These are phyloP conservation scores for Gadopsis bispinosus DNA, from an alignment of 2,797 vertebrate species.

Conservation along the genomic window DNA sequence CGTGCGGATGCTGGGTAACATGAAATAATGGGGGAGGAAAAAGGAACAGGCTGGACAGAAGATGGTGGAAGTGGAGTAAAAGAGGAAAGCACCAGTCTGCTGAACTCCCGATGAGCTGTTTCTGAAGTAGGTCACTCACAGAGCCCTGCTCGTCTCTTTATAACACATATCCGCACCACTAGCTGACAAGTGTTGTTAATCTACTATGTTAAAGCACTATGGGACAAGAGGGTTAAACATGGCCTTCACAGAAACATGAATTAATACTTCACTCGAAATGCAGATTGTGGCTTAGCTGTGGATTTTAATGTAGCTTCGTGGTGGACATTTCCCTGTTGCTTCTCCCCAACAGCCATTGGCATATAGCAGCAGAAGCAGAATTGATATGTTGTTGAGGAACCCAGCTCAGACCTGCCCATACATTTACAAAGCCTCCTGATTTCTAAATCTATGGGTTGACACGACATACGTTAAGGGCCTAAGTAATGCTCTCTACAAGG, in stretches of 20 bases:
- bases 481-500: background rate
- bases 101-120: conserved; percentile 69
- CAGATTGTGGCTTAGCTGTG: background rate
- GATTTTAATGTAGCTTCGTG: background rate
- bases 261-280: background rate
- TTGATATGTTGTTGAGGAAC: background rate
- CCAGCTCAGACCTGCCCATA: background rate
- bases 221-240: conserved; percentile 2
- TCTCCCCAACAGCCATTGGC: background rate
- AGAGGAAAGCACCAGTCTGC: conserved; percentile 27
- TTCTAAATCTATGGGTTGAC: background rate
- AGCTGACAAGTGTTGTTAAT: conserved; percentile 1
- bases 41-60: background rate
- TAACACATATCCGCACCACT: conserved; percentile 28
- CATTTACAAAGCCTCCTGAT: background rate
- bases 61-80: conserved; percentile 26
- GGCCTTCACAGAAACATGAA: conserved; percentile 4
- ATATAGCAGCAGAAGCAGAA: background rate
- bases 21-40: conserved; percentile 11
- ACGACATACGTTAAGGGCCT: background rate
- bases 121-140: conserved; percentile 66
- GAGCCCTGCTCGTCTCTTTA: conserved; percentile 30
- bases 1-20: conserved; percentile 16
- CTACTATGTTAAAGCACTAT: conserved; percentile 6
- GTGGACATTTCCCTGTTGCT: background rate